Conservation (phyloP, 2,888 invertebrate species). For the Idaea aversata region DNA sequence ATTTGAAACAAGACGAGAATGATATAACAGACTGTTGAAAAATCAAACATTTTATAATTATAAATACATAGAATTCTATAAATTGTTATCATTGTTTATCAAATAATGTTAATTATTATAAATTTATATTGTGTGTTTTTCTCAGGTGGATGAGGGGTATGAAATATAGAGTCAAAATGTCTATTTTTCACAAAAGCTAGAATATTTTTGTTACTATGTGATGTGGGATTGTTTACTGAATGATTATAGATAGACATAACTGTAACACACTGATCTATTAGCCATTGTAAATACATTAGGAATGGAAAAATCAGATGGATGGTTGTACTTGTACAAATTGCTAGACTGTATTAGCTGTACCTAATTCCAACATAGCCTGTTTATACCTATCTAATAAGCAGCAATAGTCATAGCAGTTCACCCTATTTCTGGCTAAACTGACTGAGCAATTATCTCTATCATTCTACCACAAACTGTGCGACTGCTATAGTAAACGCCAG, state of each 20-base stretch:
- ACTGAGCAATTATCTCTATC: background rate
- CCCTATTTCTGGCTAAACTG: background rate
- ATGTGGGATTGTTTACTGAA: slow-evolving; percentile 70
- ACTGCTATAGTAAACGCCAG: background rate
- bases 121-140: slow-evolving; percentile 74
- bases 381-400: background rate
- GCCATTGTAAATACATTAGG: slow-evolving; percentile 55
- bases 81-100: slow-evolving; percentile 76
- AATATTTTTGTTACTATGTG: slow-evolving; percentile 74
- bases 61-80: slow-evolving; percentile 69
- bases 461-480: background rate
- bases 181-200: slow-evolving; percentile 73
- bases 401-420: background rate
- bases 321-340: slow-evolving; percentile 75
- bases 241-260: slow-evolving; percentile 63
- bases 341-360: slow-evolving; percentile 60
- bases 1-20: slow-evolving; percentile 8
- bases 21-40: slow-evolving; percentile 63
- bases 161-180: slow-evolving; percentile 63
- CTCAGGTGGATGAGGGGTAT: slow-evolving; percentile 65
- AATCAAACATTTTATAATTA: slow-evolving; percentile 69
- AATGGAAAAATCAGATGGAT: slow-evolving; percentile 54
- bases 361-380: slow-evolving; percentile 40
- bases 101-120: slow-evolving; percentile 76
- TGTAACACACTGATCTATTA: slow-evolving; percentile 57